Base-by-base conservation (phyloP, 2,888 invertebrate species). In the Pseudanteris insignis region DNA sequence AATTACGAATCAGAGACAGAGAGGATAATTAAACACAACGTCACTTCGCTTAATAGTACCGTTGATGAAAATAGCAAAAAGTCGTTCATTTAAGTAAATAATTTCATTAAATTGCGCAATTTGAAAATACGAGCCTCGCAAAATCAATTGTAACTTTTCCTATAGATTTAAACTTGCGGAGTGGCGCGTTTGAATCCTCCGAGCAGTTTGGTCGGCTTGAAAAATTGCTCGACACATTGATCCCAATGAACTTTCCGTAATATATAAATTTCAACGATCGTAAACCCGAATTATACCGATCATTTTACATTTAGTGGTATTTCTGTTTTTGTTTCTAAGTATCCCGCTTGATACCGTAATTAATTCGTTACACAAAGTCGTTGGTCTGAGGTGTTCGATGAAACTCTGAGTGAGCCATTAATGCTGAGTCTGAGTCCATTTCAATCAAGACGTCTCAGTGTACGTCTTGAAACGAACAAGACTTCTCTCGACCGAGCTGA, bases 371-470 rank as follows among this genome's bases (percentile, higher is more conserved):
- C 34, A 58, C 48, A 37, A 37, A 36, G 40, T 38, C 38, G 29
- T 43, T 53, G 30, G 46, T 38, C 26, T 26, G 21, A 11, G 11
- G 26, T 7, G 37, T 41, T 40, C 41, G 47, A 48, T 43, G 44
- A 21, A 38, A 54, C 24, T 21, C 29, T 43, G 34, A 53, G 47
- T 32, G 37, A 60, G 34, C 47, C 53, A 60, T 60, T 53, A 60
- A 60, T 53, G 33, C 37, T 25, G 32, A 28, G 43, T 15, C 25
- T 53, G 43, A 41, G 33, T 47, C 53, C 28, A 43, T 53, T 47
- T 53, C 37, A 47, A 53, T 60, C 47, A 47, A 36, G 34, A 36
- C 9, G 3, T 53, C 36, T 24, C 41, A 30, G 26, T 32, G 36
- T 41, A 36, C 14, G 30, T 14, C 12, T 41, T 12, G 37, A 32